Conservation (phyloP, 2,797 vertebrate species). For the Anguilla obscura region DNA sequence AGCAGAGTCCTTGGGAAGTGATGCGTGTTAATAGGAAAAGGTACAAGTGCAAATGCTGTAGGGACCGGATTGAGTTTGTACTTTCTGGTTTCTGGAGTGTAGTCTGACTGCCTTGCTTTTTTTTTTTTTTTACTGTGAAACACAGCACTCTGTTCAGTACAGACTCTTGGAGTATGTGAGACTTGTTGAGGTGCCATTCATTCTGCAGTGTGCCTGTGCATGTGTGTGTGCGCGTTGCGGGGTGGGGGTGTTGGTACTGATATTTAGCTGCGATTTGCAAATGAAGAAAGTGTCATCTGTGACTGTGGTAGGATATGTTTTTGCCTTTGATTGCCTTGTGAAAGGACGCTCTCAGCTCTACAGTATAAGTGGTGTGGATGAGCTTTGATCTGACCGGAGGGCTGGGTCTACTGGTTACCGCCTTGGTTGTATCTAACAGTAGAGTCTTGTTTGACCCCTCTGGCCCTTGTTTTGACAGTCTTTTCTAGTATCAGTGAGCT, state of each 20-base stretch:
- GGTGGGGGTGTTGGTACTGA: neutral
- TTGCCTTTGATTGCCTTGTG: neutral
- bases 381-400: neutral
- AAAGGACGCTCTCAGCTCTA: neutral
- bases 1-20: slow-evolving; percentile 46
- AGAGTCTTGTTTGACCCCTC: neutral
- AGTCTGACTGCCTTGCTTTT: neutral
- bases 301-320: neutral
- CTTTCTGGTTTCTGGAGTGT: neutral
- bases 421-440: neutral
- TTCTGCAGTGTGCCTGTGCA: neutral
- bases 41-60: slow-evolving; percentile 28
- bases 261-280: neutral
- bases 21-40: slow-evolving; percentile 45
- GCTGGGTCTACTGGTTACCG: neutral
- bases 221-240: neutral
- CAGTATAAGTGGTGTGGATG: neutral
- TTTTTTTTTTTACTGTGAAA: neutral
- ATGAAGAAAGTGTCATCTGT: neutral
- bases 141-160: neutral
- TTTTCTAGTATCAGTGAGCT: neutral
- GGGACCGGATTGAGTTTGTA: neutral
- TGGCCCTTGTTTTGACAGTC: neutral
- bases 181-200: neutral
- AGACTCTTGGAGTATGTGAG: neutral